Base-by-base conservation (phyloP, 2,888 invertebrate species). In the Hyles lineata region DNA sequence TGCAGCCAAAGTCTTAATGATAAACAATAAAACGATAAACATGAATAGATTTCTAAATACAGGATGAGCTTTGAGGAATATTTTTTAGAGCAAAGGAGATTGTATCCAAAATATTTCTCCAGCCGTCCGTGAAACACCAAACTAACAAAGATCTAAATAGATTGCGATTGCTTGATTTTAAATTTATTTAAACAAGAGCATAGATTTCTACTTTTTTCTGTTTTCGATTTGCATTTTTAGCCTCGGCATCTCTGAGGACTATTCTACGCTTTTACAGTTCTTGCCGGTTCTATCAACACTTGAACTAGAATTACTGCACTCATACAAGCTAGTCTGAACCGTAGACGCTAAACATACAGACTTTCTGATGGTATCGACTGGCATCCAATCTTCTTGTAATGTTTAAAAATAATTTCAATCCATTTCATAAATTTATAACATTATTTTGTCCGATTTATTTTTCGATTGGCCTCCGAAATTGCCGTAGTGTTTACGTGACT, bases 351-450 rank as follows among this genome's bases (percentile, higher is more conserved):
- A 79, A 81, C 77, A 79, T 78, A 80, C 80, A 82, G 75, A 78
- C 76, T 77, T 77, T 83, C 76, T 82, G 75, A 84, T 85, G 81
- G 78, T 84, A 85, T 78, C 77, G 80, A 84, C 80, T 87, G 79
- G 80, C 84, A 84, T 85, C 83, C 76, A 73, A 84, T 84, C 86
- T 90, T 91, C 90, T 92, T 92, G 93, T 92, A 91, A 92, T 92
- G 92, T 92, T 85, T 92, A 92, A 91, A 92, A 92, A 90, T 90
- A 79, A 76, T 79, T 78, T 79, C 76, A 74, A 77, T 76, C 79
- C 83, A 81, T 77, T 80, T 81, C 73, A 79, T 83, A 76, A 73
- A 78, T 80, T 62, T 75, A 82, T 84, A 79, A 76, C 29, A 62
- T 74, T 75, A 75, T 78, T 77, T 77, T 79, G 81, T 50, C 72